These are phyloP conservation scores for Stomatorhinus ivindoensis DNA, from an alignment of 2,113 vertebrate genomes.

Conservation along the genomic window DNA sequence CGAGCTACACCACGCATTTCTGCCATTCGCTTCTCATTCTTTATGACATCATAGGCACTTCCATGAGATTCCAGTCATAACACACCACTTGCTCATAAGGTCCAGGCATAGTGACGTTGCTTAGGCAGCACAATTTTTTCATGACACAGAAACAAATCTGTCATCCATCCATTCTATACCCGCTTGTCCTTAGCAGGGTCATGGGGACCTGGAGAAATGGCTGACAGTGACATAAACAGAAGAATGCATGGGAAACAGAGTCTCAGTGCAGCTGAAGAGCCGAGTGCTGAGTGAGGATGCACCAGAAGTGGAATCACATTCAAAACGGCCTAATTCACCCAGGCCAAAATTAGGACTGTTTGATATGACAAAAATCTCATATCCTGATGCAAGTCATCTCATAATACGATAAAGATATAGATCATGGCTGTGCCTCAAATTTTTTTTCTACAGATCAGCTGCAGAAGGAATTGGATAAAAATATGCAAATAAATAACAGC, in stretches of 20 bases:
- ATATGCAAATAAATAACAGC: no score
- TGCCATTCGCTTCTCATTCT: background rate
- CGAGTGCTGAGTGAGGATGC: background rate
- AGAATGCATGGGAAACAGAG: background rate
- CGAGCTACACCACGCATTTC: background rate
- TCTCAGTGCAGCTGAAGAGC: background rate
- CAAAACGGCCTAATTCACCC: background rate
- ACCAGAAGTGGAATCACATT: background rate
- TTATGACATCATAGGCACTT: background rate
- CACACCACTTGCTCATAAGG: background rate
- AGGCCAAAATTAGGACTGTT: background rate
- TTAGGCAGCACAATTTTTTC: background rate
- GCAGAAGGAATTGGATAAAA: no score
- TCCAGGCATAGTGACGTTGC: background rate
- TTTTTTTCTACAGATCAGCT: no score
- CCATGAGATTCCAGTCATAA: background rate
- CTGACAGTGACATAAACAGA: background rate
- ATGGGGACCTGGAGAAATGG: background rate
- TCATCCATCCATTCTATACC: background rate
- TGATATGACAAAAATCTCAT: no score
- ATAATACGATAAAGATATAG: no score
- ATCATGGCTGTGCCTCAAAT: no score
- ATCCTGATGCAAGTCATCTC: no score
- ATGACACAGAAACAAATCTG: background rate
- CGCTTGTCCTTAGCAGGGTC: background rate